A percentile compares a stretch with the other conserved stretches of the same genome.
Conservation (phyloP, 2,888 invertebrate species). For the Helobdella robusta region DNA sequence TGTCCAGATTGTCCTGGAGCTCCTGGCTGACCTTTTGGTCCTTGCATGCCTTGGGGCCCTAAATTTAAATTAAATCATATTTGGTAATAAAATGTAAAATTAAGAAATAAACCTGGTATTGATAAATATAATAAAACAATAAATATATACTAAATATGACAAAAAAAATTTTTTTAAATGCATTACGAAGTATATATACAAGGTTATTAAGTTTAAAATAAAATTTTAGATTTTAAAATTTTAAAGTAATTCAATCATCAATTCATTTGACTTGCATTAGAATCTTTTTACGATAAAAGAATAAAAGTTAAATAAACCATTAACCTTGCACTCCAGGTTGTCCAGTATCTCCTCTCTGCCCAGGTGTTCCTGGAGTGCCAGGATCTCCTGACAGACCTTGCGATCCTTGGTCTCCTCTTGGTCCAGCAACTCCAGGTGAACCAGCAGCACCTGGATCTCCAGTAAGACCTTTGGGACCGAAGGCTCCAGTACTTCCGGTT, state of each 20-base stretch:
- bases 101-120: too few species aligned
- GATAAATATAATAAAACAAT: too few species aligned
- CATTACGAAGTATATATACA: too few species aligned
- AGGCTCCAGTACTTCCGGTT: slow-evolving; percentile 26
- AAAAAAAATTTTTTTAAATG: too few species aligned
- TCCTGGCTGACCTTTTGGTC: slow-evolving; percentile 8
- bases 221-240: too few species aligned
- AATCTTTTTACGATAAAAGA: too few species aligned
- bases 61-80: slow-evolving; percentile 7
- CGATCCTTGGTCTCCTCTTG: slow-evolving; percentile 18
- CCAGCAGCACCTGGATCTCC: slow-evolving; percentile 16
- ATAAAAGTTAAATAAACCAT: too few species aligned
- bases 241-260: too few species aligned
- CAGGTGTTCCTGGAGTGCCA: background rate
- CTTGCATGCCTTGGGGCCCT: slow-evolving; percentile 25
- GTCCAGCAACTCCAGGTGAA: slow-evolving; percentile 15
- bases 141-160: too few species aligned
- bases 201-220: too few species aligned
- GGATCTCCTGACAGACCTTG: slow-evolving; percentile 15
- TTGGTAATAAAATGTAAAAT: background rate
- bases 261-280: too few species aligned
- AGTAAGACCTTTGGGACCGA: slow-evolving; percentile 25
- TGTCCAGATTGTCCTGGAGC: slow-evolving; percentile 9
- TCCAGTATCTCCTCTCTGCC: slow-evolving; percentile 7
- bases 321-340: slow-evolving; percentile 16